Evolutionary conservation across 2,888 invertebrate species (phyloP), one percentile per base, ranked within the genome.

Genomic region (Ophion obscuratus): DNA sequence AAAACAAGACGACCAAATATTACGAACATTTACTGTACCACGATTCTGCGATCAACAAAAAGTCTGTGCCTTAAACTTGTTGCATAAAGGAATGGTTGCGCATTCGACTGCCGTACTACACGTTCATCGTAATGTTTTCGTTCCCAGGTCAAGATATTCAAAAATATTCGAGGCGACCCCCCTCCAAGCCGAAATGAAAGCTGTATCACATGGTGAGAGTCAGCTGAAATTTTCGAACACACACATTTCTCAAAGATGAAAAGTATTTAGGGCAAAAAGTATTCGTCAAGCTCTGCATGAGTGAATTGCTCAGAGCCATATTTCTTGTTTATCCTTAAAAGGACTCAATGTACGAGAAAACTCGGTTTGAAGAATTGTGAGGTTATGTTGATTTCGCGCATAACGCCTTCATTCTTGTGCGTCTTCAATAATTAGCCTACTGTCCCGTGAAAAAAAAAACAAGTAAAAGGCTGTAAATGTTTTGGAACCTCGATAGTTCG

Each of bases 11-110:
- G 24, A 57, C 53, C 53, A 27, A 57, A 59, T 57, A 9, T 31
- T 31, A 53, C n/a, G 59, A n/a, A 73, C 31, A 31, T 11, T 73
- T 5, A 20, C 59, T n/a, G 59, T 20, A 53, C 31, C 59, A 31
- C 59, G n/a, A 57, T 20, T 53, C 31, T 73, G 36, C 59, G n/a
- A 57, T 20, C 27, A n/a, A 6, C n/a, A 36, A 17, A 59, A n/a
- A 36, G 53, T n/a, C 3, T 11, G 73, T 59, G 73, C 59, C 57
- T 73, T 73, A 73, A 53, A 53, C 17, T 53, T 14, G 53, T 53
- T 53, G 53, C 14, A 53, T 17, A 53, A 53, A 53, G 5, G 17
- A 40, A 40, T 20, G 4, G 40, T 57, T 53, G 20, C 31, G 57
- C n/a, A 40, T 53, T 57, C 31, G 53, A 62, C 24, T 62, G 24